phyloP scores from a whole-genome alignment of 2,888 invertebrate species.

The Hydropsyche betteni region DNA sequence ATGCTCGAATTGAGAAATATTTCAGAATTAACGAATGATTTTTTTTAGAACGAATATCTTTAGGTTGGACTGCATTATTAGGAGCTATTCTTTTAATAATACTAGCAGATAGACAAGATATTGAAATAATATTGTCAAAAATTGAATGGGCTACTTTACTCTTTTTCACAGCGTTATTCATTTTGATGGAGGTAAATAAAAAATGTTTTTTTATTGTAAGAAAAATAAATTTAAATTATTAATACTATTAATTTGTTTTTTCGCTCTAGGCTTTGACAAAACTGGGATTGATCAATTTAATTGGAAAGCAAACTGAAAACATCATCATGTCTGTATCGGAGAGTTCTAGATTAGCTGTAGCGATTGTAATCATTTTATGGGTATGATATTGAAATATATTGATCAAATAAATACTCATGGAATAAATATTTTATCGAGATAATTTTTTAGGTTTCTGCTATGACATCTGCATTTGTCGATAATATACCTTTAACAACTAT shows the following conservation, averaged over 20 bases:
- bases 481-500: conserved; percentile 93
- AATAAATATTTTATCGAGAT: conserved; percentile 23
- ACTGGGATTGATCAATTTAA: conserved; percentile 83
- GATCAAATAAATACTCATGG: neutral
- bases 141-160: conserved; percentile 92
- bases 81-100: conserved; percentile 83
- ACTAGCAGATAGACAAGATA: conserved; percentile 78
- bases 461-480: conserved; percentile 90
- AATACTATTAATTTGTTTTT: no score
- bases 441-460: conserved; percentile 76
- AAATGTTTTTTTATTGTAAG: neutral
- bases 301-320: conserved; percentile 77
- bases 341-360: conserved; percentile 74
- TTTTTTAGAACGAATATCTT: conserved; percentile 70
- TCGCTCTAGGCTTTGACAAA: conserved; percentile 75
- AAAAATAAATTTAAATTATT: neutral
- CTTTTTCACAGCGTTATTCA: conserved; percentile 89
- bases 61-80: conserved; percentile 88
- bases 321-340: conserved; percentile 75
- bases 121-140: conserved; percentile 83
- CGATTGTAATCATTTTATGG: conserved; percentile 84
- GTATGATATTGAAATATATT: conserved; percentile 58
- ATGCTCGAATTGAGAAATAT: neutral
- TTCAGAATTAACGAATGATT: neutral
- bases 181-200: conserved; percentile 81